Evolutionary conservation across 2,888 invertebrate species (phyloP), one percentile per base, ranked within the genome.

Genomic region (Cordylochernes scorpioides): DNA sequence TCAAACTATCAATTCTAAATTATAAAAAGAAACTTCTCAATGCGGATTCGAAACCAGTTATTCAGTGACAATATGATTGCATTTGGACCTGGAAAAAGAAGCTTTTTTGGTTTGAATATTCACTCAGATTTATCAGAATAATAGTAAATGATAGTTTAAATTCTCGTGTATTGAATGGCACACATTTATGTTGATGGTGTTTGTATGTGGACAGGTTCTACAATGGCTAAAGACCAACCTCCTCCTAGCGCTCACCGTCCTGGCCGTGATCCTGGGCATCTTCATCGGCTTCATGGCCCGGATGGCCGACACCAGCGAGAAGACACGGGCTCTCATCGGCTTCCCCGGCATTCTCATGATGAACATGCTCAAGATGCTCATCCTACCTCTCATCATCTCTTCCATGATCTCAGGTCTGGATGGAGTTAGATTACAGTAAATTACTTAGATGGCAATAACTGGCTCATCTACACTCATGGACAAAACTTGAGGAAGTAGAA

Each of bases 281-380:
- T 38, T 55, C 12, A 42, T 64, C 5, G 67, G 67, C 12, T 62
- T 64, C 42, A 41, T 58, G 8, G 54, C 62, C 3, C 54, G 64
- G 21, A 36, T 55, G 15, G 51, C 52, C 15, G 44, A 54, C 21
- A 56, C 58, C 12, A 53, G 58, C 8, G 44, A 49, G 1, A 55
- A 60, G 33, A 52, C 60, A 24, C 58, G 65, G 31, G 59, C 60
- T 53, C 51, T 67, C 28, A 54, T 68, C 33, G 56, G 60, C 30
- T 68, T 68, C 46, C 67, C 67, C 2, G 67, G 67, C 45, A 67
- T 67, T 42, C 53, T 67, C 7, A 57, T 68, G 29, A 65, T 67
- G 65, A 52, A 65, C 35, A 57, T 64, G 49, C 51, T 67, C 34
- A 68, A 68, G 51, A 65, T 67, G 64, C 60, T 68, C 43, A 66